Evolutionary conservation across 2,113 vertebrate species (phyloP).

Genomic region (Menidia beryllina): DNA sequence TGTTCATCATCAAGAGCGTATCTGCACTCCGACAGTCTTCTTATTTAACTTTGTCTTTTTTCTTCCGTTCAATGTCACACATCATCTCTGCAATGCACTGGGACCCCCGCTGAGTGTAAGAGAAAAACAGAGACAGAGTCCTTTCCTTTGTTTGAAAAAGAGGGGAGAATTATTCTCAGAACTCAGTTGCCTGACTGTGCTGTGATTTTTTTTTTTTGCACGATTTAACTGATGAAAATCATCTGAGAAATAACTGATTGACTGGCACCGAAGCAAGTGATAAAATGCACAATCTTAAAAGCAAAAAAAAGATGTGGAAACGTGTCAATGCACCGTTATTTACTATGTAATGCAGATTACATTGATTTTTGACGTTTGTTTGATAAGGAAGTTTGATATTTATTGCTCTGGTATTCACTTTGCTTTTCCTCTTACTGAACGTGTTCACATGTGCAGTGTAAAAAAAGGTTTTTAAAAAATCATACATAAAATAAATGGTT

Average conservation of each 20-base stretch:
- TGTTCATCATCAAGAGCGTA: constrained; percentile 20
- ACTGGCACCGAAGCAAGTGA: background rate
- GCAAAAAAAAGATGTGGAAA: background rate
- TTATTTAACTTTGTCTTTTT: background rate
- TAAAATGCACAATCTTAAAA: background rate
- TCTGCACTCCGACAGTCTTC: background rate
- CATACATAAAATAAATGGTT: too few species aligned
- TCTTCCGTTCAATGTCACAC: constrained; percentile 38
- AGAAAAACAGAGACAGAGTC: background rate
- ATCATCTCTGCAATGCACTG: constrained; percentile 15
- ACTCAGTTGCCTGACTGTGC: background rate
- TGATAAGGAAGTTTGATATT: too few species aligned
- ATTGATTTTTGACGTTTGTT: too few species aligned
- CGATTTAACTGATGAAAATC: background rate
- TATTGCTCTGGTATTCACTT: too few species aligned
- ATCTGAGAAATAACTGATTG: background rate
- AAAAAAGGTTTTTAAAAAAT: too few species aligned
- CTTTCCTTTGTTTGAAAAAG: background rate
- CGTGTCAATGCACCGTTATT: too few species aligned
- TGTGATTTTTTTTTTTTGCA: background rate
- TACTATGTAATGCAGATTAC: too few species aligned
- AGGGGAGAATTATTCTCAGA: background rate
- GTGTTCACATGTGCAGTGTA: too few species aligned
- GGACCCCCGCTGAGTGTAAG: constrained; percentile 26
- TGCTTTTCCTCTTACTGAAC: too few species aligned